Base-by-base conservation (phyloP, 2,113 vertebrate genomes). In the Spilogale gracilis region DNA sequence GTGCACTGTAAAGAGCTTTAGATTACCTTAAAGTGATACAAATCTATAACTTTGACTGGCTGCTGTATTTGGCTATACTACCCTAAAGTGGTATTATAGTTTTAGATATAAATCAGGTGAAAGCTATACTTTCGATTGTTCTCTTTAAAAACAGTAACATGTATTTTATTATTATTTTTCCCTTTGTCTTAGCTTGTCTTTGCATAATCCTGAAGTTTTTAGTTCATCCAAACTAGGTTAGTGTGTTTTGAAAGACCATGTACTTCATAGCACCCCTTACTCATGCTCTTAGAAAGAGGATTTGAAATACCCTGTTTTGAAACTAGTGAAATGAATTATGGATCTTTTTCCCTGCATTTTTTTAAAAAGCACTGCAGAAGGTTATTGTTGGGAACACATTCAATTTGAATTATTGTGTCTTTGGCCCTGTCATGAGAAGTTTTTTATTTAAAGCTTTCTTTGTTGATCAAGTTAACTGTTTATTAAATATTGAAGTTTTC, bases 401-500 rank as follows among this genome's bases (percentile, higher is more conserved):
- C 87, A 82, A 85, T 93, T 80, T 92, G 69, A 89, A 50, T 69
- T 80, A 43, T 79, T 92, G 16, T 80, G 63, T 95, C 81, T 76
- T 56, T 79, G 38, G 67, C 9, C 38, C 32, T 69, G 32, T 93
- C 90, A 79, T 32, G 65, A 93, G 27, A 56, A 50, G 8, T 87
- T 87, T 69, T 92, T 73, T 38, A 38, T 38, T 80, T 43, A 38
- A 81, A 95, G 25, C 52, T 79, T 11, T 79, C 71, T 95, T 63
- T 94, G 65, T 92, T 78, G n/a, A 79, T 94, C 10, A 76, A 60
- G 45, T 96, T 65, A 63, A n/a, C 23, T 50, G 38, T 38, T 95
- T 67, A 85, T 90, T 96, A 94, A 87, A 69, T 92, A 86, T 6
- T 93, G n/a, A 61, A n/a, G 6, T 30, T 60, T 88, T 96, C 80